Conservation (phyloP, 2,888 invertebrate genomes). For the Agelastica alni region DNA sequence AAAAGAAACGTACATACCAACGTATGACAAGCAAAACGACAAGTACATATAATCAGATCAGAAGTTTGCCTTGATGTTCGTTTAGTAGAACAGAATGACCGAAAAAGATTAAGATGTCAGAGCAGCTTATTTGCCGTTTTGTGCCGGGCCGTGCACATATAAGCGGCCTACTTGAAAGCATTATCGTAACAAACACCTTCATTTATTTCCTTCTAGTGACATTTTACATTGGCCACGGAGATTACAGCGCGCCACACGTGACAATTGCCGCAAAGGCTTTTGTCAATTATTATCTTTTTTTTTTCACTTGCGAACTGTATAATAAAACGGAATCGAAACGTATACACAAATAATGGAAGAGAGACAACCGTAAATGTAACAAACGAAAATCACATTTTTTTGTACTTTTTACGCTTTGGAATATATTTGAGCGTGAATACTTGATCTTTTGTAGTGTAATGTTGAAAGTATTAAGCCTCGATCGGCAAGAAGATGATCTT, state of each 20-base stretch:
- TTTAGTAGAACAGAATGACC: slow-evolving; percentile 15
- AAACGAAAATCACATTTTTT: too few species aligned
- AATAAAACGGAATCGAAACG: slow-evolving; percentile 17
- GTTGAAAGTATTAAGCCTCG: too few species aligned
- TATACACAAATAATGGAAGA: background rate
- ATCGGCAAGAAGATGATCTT: too few species aligned
- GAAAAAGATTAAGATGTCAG: slow-evolving; percentile 45
- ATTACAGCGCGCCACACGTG: slow-evolving; percentile 52
- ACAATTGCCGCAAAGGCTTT: slow-evolving; percentile 48
- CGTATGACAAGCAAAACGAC: slow-evolving; percentile 32
- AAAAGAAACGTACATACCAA: slow-evolving; percentile 4
- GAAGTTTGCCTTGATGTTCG: slow-evolving; percentile 20
- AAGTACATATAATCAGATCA: slow-evolving; percentile 37
- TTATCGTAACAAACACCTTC: slow-evolving; percentile 52
- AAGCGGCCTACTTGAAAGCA: slow-evolving; percentile 39
- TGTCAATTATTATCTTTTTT: slow-evolving; percentile 51
- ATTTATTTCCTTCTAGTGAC: slow-evolving; percentile 58
- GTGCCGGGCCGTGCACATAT: slow-evolving; percentile 21
- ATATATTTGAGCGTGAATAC: too few species aligned
- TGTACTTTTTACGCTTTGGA: too few species aligned
- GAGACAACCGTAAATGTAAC: background rate
- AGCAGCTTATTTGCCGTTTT: slow-evolving; percentile 39
- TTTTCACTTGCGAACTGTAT: slow-evolving; percentile 25
- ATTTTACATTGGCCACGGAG: slow-evolving; percentile 56
- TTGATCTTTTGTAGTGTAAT: too few species aligned